Evolutionary conservation across 2,888 invertebrate species (phyloP), one percentile per base, ranked within the genome.

Genomic region (Scaptomyza cyrtandrae): DNA sequence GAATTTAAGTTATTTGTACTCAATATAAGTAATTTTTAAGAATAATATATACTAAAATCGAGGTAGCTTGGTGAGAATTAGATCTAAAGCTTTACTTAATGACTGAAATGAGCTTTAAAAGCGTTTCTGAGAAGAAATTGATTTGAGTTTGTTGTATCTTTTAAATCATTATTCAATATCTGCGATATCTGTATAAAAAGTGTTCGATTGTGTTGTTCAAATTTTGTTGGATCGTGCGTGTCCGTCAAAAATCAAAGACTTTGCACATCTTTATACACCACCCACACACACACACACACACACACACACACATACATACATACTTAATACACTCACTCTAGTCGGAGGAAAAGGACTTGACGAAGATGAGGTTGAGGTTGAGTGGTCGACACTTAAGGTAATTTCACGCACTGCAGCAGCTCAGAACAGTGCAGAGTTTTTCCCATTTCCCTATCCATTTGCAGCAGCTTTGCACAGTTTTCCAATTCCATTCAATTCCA

Each of bases 381-480:
- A 29, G 54, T 63, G 56, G 41, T 14, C 35, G 64, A 62, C 84
- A 87, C 87, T 90, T 90, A 88, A 82, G 85, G 85, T 90, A 90
- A 91, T 91, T 91, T 91, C 90, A 91, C 90, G 90, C 86, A 86
- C 78, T 79, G 68, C 78, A 76, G 78, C 68, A 74, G 62, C 49
- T 57, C 44, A n/a, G 37, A 19, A n/a, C 35, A 35, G 19, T 35
- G 50, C 16, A 13, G 10, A 50, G 35, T 37, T 24, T 24, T 24
- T 24, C 24, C 24, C 24, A 24, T 9, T 57, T 39, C 52, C 46
- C 46, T 16, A 41, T n/a, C 39, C 57, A 46, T 19, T 52, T 52
- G 19, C 10, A 19, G 19, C 37, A 39, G 37, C 37, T 39, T 39
- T 39, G 16, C 16, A 39, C 39, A 39, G 39, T 14, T 39, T 11